These are phyloP conservation scores for Dicyrtoma fusca DNA, from an alignment of 2,888 invertebrate species.

Conservation along the genomic window DNA sequence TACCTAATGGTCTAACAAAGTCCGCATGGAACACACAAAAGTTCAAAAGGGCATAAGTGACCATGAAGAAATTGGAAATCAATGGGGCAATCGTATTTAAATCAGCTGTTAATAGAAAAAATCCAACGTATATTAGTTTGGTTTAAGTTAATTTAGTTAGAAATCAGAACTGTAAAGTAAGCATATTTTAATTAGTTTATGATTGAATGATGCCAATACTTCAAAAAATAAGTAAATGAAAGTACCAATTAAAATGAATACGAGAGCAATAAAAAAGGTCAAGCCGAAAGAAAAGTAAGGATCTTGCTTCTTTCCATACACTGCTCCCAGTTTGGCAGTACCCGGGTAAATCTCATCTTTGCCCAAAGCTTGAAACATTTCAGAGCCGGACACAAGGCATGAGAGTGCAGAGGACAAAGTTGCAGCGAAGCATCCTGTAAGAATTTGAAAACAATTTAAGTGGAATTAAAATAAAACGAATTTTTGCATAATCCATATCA, in stretches of 20 bases:
- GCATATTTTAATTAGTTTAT: slow-evolving; percentile 66
- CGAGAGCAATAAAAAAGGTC: slow-evolving; percentile 62
- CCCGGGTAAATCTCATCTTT: slow-evolving; percentile 64
- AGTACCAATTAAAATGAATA: slow-evolving; percentile 63
- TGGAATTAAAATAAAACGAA: background rate
- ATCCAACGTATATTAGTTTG: too few relatives aligned
- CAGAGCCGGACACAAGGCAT: slow-evolving; percentile 92
- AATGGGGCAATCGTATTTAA: slow-evolving; percentile 39
- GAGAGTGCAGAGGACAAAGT: slow-evolving; percentile 95
- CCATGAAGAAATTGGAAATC: slow-evolving; percentile 43
- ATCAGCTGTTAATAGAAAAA: slow-evolving; percentile 49
- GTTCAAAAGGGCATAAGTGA: slow-evolving; percentile 60
- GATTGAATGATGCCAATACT: too few relatives aligned
- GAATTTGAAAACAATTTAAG: background rate
- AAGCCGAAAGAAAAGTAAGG: slow-evolving; percentile 63
- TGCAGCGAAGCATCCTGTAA: slow-evolving; percentile 90
- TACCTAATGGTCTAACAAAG: slow-evolving; percentile 60
- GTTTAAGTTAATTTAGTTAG: background rate
- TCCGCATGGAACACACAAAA: slow-evolving; percentile 61
- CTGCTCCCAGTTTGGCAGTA: slow-evolving; percentile 62
- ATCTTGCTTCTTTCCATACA: slow-evolving; percentile 63
- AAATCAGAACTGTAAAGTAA: background rate
- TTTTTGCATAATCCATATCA: background rate
- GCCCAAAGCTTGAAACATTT: slow-evolving; percentile 59
- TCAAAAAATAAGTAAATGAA: too few relatives aligned